These are phyloP conservation scores for Nycteola revayana DNA, from an alignment of 2,888 invertebrate species.

Conservation along the genomic window DNA sequence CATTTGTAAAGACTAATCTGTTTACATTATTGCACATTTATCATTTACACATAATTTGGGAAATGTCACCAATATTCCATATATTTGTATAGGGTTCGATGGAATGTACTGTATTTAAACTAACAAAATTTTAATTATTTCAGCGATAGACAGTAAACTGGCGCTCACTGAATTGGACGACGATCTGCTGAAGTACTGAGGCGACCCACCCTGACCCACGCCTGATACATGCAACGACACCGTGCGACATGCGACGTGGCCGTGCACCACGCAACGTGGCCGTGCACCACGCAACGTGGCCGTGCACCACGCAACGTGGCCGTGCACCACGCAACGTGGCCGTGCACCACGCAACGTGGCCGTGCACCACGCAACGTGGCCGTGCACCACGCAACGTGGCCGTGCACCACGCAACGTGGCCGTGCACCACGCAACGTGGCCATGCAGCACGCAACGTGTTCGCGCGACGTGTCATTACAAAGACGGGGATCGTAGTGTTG, in stretches of 20 bases:
- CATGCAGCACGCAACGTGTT: background rate
- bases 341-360: constrained; percentile 12
- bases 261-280: constrained; percentile 12
- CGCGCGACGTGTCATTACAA: constrained; percentile 1
- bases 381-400: background rate
- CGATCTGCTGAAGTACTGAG: constrained; percentile 69
- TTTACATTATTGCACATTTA: too few relatives aligned
- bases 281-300: background rate
- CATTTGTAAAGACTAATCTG: too few relatives aligned
- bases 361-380: background rate
- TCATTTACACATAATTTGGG: too few relatives aligned
- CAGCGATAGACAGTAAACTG: constrained; percentile 78
- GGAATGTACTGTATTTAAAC: too few relatives aligned
- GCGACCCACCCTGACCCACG: background rate
- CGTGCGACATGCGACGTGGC: constrained; percentile 3
- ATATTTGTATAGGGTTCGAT: too few relatives aligned
- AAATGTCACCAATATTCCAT: too few relatives aligned
- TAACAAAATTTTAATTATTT: too few relatives aligned
- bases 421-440: background rate
- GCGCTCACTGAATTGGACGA: constrained; percentile 70
- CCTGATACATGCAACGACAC: too few relatives aligned
- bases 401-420: constrained; percentile 12
- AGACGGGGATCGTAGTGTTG: background rate
- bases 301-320: background rate
- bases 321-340: constrained; percentile 1